Evolutionary conservation across 2,113 vertebrate species (phyloP).

Genomic region (Ciconia boyciana): DNA sequence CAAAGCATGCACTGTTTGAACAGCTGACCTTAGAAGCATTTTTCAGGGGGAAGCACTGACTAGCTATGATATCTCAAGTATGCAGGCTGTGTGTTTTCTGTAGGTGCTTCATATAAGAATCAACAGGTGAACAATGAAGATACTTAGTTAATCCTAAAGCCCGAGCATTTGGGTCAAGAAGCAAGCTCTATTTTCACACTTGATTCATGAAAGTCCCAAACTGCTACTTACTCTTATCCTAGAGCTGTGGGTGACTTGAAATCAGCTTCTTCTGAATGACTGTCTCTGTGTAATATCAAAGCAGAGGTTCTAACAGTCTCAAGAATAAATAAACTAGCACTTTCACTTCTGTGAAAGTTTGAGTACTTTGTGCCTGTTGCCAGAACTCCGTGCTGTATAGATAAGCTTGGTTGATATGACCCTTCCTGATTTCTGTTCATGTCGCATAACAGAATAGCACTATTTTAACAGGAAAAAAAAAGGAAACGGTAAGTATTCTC

Average conservation of each 20-base stretch:
- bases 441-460: neutral
- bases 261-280: neutral
- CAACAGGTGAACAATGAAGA: neutral
- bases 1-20: neutral
- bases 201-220: neutral
- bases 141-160: neutral
- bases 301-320: neutral
- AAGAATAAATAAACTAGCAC: neutral
- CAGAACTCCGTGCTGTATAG: neutral
- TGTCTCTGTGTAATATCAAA: neutral
- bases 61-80: neutral
- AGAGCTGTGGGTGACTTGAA: neutral
- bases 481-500: neutral
- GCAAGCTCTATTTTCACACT: neutral
- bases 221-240: neutral
- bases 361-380: neutral
- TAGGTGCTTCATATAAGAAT: neutral
- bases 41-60: neutral
- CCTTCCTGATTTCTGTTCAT: neutral
- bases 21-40: neutral
- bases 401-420: neutral
- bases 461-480: neutral
- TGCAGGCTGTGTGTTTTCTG: neutral
- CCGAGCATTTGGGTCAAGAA: neutral
- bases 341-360: neutral